Evolutionary conservation across 2,113 vertebrate genomes (phyloP).

Genomic region (Cranoglanis bouderius): DNA sequence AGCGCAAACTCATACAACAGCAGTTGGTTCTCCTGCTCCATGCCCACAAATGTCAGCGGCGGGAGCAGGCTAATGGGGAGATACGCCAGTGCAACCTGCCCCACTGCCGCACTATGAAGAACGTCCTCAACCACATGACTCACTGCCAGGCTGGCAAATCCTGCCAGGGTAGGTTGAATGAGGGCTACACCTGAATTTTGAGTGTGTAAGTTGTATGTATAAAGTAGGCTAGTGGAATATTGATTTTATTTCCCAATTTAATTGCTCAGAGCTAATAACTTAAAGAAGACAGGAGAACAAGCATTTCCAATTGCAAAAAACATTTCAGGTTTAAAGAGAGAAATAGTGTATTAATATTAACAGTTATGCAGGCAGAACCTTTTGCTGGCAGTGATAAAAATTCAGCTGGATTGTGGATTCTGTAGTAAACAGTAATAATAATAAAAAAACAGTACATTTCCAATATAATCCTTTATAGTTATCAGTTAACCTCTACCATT

Average conservation of each 20-base stretch:
- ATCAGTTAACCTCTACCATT: neutral
- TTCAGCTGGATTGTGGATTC: neutral
- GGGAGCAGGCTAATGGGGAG: constrained; percentile 95
- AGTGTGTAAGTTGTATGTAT: neutral
- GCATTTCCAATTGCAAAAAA: neutral
- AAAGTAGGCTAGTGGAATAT: neutral
- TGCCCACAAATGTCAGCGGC: constrained; percentile 96
- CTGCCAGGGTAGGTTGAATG: constrained; percentile 85
- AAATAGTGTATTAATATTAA: neutral
- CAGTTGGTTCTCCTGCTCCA: constrained; percentile 95
- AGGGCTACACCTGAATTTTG: neutral
- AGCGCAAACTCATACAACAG: constrained; percentile 98
- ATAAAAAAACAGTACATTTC: neutral
- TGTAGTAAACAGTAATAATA: neutral
- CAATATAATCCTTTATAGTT: neutral
- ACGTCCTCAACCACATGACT: constrained; percentile 98
- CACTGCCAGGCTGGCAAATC: constrained; percentile 98
- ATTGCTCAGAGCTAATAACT: neutral
- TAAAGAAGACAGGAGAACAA: neutral
- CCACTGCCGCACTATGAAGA: constrained; percentile 99
- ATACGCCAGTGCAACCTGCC: constrained; percentile 95
- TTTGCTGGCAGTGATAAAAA: neutral
- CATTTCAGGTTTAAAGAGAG: neutral
- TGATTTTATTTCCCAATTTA: neutral
- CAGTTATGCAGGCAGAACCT: neutral